These are phyloP conservation scores for Cecropterus lyciades DNA, from an alignment of 1,140 invertebrate species.

Conservation along the genomic window DNA sequence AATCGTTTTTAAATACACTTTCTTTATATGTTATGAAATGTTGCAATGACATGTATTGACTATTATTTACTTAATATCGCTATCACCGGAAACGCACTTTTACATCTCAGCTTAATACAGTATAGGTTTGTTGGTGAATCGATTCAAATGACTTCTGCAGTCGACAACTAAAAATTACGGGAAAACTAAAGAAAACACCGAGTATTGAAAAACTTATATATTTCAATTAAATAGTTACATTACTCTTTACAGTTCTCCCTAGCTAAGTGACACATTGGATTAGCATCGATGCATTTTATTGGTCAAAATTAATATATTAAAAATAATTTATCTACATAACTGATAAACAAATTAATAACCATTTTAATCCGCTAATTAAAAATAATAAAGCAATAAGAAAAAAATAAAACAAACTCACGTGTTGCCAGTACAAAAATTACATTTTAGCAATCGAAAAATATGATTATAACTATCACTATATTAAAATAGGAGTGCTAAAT, in stretches of 20 bases:
- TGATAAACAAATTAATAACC: conserved; percentile 73
- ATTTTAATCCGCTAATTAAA: conserved; percentile 63
- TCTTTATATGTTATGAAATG: no score
- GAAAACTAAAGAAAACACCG: conserved; percentile 48
- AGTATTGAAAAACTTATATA: conserved; percentile 80
- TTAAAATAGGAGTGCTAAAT: conserved; percentile 35
- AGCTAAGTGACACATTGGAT: conserved; percentile 74
- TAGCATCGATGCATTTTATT: conserved; percentile 79
- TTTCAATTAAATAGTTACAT: conserved; percentile 84
- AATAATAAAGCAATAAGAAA: conserved; percentile 43
- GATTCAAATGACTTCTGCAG: no score
- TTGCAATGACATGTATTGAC: no score
- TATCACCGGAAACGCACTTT: no score
- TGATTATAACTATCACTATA: conserved; percentile 33
- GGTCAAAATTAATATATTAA: conserved; percentile 80
- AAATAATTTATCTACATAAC: conserved; percentile 81
- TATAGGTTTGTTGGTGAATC: no score
- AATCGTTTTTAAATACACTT: no score
- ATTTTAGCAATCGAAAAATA: conserved; percentile 35
- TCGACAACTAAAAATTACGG: no score
- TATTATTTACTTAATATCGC: no score
- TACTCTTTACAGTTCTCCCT: conserved; percentile 82
- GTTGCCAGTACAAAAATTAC: conserved; percentile 50
- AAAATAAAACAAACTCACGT: conserved; percentile 35
- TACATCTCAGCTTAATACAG: no score